These are phyloP conservation scores for Drosophila infuscata DNA, from an alignment of 2,888 invertebrate genomes.

Conservation along the genomic window DNA sequence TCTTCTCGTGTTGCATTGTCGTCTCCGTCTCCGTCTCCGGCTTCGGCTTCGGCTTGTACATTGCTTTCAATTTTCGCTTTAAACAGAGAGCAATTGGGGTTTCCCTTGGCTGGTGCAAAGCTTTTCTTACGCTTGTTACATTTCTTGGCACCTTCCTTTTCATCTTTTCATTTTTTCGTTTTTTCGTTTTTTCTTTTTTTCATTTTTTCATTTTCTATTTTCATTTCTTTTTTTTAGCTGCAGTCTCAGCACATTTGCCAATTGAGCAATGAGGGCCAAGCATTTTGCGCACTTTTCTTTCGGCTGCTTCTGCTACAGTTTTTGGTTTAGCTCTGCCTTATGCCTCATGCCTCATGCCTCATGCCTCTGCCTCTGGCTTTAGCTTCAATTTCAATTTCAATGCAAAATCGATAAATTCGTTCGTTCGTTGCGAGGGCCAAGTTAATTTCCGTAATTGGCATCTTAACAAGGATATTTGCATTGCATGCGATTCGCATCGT, in stretches of 20 bases:
- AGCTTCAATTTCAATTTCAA: conserved; percentile 66
- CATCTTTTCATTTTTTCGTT: not conserved
- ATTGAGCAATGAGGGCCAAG: conserved; percentile 69
- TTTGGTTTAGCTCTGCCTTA: not conserved
- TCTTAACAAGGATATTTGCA: conserved; percentile 80
- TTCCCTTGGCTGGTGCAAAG: conserved; percentile 55
- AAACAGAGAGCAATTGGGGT: conserved; percentile 30
- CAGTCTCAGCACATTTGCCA: conserved; percentile 68
- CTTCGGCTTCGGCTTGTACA: conserved; percentile 10
- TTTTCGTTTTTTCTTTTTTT: conserved; percentile 9
- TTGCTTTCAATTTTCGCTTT: conserved; percentile 37
- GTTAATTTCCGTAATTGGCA: conserved; percentile 80
- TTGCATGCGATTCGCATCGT: conserved; percentile 68
- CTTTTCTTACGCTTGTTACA: conserved; percentile 70
- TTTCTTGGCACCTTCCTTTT: conserved; percentile 51
- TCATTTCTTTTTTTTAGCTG: conserved; percentile 26
- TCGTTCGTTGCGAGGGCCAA: conserved; percentile 66
- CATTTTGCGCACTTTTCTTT: not conserved
- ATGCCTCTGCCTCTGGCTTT: conserved; percentile 41
- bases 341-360: conserved; percentile 9
- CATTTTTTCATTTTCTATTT: not conserved
- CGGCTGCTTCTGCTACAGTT: conserved; percentile 1
- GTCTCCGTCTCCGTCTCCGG: conserved; percentile 21
- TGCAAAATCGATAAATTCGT: conserved; percentile 78
- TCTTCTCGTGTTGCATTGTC: conserved; percentile 31